Evolutionary conservation across 2,888 invertebrate species (phyloP).

Genomic region (Polydrusus pterygomalis): DNA sequence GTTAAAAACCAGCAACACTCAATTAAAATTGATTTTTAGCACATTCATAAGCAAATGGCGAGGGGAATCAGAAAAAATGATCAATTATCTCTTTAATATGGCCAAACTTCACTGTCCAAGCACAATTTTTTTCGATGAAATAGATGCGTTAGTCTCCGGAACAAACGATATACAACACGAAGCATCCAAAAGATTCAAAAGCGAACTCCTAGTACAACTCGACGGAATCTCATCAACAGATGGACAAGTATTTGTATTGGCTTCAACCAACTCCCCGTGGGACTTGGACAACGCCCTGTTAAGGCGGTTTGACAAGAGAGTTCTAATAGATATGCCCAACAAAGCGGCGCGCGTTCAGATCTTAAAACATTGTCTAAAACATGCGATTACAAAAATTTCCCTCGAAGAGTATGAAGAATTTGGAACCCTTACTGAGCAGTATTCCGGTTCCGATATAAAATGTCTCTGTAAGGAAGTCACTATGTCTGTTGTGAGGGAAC

Average conservation of each 20-base stretch:
- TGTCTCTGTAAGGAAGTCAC: constrained; percentile 91
- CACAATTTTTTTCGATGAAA: constrained; percentile 94
- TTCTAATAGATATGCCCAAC: constrained; percentile 87
- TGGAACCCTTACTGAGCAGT: constrained; percentile 79
- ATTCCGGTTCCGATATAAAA: constrained; percentile 92
- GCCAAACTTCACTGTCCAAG: constrained; percentile 87
- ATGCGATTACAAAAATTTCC: constrained; percentile 63
- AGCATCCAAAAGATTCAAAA: constrained; percentile 90
- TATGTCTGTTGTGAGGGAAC: constrained; percentile 84
- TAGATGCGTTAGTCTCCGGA: constrained; percentile 86
- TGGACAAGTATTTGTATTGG: constrained; percentile 85
- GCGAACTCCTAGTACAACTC: constrained; percentile 87
- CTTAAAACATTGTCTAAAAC: constrained; percentile 78
- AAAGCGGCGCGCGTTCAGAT: constrained; percentile 79
- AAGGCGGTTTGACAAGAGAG: constrained; percentile 90
- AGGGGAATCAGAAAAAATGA: constrained; percentile 95
- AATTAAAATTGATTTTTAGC: constrained; percentile 70
- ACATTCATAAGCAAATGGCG: constrained; percentile 96
- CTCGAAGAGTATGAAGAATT: constrained; percentile 71
- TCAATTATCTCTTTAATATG: constrained; percentile 91
- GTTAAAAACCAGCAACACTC: background rate
- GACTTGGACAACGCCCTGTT: constrained; percentile 92
- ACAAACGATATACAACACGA: constrained; percentile 85
- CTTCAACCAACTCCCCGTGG: constrained; percentile 96
- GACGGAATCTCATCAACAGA: constrained; percentile 83